phyloP scores from a whole-genome alignment of 2,888 invertebrate species.

The Nephrotoma guestfalica region DNA sequence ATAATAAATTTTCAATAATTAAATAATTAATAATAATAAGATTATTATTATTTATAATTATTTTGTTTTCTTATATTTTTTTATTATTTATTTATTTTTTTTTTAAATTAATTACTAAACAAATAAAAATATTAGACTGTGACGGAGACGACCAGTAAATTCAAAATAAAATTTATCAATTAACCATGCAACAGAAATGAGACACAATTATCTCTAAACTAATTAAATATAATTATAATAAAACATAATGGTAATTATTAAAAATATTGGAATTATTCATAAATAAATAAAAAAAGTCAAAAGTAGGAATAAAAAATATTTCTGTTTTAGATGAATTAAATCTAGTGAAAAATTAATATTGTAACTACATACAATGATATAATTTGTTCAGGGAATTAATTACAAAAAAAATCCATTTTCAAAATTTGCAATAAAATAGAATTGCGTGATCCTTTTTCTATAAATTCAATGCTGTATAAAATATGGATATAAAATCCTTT shows the following conservation, averaged over 20 bases:
- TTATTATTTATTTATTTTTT: not conserved
- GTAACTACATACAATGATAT: not conserved
- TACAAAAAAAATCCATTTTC: not conserved
- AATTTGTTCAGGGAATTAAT: not conserved
- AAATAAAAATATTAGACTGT: not conserved
- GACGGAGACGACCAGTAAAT: not conserved
- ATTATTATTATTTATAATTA: not conserved
- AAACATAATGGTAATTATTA: not conserved
- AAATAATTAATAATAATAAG: not conserved
- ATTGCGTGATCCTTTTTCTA: not conserved
- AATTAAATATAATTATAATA: not conserved
- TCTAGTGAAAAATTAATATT: not conserved
- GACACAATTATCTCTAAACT: not conserved
- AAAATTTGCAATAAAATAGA: not conserved
- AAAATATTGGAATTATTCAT: not conserved
- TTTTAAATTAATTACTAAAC: not conserved
- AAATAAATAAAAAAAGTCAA: not conserved
- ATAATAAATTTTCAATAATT: slow-evolving; percentile 1
- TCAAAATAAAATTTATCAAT: not conserved
- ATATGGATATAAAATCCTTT: not conserved
- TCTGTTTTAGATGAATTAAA: not conserved
- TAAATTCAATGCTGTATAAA: not conserved
- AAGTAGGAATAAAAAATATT: not conserved
- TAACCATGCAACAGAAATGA: not conserved
- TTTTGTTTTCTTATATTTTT: not conserved